Evolutionary conservation across 2,797 vertebrate species (phyloP).

Genomic region (Scolopax bukidnonensis): DNA sequence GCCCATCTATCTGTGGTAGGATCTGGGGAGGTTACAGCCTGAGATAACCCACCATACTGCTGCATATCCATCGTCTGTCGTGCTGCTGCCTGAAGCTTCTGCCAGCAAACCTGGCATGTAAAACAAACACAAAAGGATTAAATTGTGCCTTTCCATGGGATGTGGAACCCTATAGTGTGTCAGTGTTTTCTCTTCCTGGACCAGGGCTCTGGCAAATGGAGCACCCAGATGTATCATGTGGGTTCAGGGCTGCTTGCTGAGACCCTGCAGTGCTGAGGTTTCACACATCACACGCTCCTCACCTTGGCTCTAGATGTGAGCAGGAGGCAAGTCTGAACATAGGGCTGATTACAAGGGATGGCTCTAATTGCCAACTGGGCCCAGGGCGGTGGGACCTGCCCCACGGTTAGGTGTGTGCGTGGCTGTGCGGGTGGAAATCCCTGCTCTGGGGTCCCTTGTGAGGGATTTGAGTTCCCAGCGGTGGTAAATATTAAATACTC

Average conservation of each 20-base stretch:
- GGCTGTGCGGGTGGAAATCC: background rate
- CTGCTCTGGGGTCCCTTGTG: background rate
- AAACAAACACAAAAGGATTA: background rate
- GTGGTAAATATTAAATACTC: background rate
- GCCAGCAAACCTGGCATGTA: background rate
- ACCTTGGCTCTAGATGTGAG: background rate
- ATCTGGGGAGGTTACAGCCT: background rate
- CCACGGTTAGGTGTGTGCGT: rapidly evolving
- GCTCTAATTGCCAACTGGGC: background rate
- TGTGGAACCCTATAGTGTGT: background rate
- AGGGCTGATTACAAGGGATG: background rate
- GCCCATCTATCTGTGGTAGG: background rate
- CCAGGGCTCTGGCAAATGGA: background rate
- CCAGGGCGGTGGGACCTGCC: background rate
- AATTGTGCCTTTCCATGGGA: background rate
- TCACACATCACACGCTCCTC: background rate
- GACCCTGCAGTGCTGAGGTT: background rate
- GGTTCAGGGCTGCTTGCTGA: background rate
- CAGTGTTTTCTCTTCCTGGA: background rate
- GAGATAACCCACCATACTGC: background rate
- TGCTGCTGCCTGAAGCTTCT: background rate
- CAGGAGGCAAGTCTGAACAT: rapidly evolving
- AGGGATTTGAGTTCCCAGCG: background rate
- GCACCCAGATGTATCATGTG: rapidly evolving
- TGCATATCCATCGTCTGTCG: rapidly evolving